These are phyloP conservation scores for Drosophila mayaguana DNA, from an alignment of 2,888 invertebrate genomes.

Conservation along the genomic window DNA sequence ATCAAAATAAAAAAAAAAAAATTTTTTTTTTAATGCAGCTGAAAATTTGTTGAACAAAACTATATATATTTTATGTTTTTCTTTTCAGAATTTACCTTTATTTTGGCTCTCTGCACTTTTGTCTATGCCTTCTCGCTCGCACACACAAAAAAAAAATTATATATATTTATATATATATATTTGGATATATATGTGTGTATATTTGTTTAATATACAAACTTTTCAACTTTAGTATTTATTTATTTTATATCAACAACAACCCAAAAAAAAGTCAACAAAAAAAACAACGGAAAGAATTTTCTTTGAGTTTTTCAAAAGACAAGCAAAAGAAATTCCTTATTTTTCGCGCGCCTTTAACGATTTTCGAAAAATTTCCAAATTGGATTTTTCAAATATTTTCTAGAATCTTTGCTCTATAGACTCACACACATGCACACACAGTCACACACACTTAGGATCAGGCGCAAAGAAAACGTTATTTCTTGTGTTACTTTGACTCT, in stretches of 20 bases:
- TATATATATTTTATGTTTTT: neutral
- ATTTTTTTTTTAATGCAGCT: neutral
- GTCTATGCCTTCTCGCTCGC: constrained; percentile 10
- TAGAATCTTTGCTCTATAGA: neutral
- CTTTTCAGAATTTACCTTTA: constrained; percentile 45
- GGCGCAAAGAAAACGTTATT: neutral
- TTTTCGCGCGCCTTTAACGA: constrained; percentile 17
- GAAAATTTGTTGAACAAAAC: constrained; percentile 10
- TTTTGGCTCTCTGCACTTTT: constrained; percentile 31
- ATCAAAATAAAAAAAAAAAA: neutral
- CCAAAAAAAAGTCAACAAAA: constrained; percentile 23
- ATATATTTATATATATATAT: neutral
- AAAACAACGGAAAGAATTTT: constrained; percentile 13
- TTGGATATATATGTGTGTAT: constrained; percentile 1
- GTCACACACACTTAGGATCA: neutral
- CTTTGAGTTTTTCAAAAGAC: constrained; percentile 11
- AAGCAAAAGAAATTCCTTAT: neutral
- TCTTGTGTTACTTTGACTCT: neutral
- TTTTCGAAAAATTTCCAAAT: constrained; percentile 9
- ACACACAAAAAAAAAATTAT: constrained; percentile 23
- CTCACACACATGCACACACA: neutral
- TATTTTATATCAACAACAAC: constrained; percentile 22
- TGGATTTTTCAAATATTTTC: neutral
- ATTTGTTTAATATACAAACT: constrained; percentile 25
- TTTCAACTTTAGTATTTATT: constrained; percentile 19